These are phyloP conservation scores for Acromyrmex charruanus DNA, from an alignment of 1,140 invertebrate genomes.

Conservation along the genomic window DNA sequence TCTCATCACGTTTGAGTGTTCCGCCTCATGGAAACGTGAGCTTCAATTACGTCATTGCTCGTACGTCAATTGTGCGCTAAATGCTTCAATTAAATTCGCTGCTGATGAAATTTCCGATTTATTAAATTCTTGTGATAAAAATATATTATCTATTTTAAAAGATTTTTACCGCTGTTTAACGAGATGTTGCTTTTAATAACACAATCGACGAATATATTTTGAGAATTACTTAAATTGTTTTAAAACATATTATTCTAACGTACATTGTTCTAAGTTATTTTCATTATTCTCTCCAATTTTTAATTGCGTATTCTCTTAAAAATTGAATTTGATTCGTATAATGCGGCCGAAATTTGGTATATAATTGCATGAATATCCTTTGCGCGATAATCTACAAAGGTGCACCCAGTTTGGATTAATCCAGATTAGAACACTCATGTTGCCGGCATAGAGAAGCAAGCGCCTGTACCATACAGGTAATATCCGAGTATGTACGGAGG, in stretches of 20 bases:
- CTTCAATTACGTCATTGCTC: conserved; percentile 41
- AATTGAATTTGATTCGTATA: neutral
- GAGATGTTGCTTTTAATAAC: neutral
- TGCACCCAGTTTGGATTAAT: conserved; percentile 69
- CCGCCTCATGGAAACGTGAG: conserved; percentile 20
- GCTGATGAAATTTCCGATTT: conserved; percentile 20
- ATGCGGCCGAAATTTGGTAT: neutral
- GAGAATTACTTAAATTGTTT: neutral
- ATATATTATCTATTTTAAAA: neutral
- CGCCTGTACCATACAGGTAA: conserved; percentile 32
- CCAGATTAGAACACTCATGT: conserved; percentile 75
- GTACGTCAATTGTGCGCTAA: conserved; percentile 47
- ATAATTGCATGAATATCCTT: conserved; percentile 29
- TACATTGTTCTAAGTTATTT: neutral
- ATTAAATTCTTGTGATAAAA: neutral
- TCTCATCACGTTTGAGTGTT: conserved; percentile 47
- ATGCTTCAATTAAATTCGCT: conserved; percentile 15
- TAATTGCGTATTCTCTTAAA: neutral
- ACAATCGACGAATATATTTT: neutral
- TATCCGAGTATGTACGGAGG: conserved; percentile 68
- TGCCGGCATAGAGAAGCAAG: conserved; percentile 43
- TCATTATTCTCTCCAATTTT: neutral
- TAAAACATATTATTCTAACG: neutral
- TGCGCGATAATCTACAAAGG: conserved; percentile 59
- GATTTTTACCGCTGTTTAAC: neutral